Evolutionary conservation across 2,888 invertebrate genomes (phyloP).

Genomic region (Chrysolina americana): DNA sequence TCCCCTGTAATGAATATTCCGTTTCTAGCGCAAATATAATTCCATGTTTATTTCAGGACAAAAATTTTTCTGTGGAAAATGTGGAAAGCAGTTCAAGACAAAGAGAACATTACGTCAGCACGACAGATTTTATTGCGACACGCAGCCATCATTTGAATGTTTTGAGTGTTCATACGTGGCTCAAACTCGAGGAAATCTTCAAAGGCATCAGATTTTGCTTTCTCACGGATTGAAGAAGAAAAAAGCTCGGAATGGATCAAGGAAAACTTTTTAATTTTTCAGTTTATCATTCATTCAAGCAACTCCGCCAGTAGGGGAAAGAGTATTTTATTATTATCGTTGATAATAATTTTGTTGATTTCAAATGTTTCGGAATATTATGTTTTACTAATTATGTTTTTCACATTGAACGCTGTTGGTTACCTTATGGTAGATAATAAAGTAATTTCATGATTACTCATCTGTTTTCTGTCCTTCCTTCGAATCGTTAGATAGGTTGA

Average conservation of each 20-base stretch:
- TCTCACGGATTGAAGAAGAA: neutral
- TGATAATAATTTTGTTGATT: too few species aligned
- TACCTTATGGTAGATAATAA: too few species aligned
- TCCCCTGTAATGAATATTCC: neutral
- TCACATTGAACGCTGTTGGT: too few species aligned
- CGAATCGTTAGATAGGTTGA: too few species aligned
- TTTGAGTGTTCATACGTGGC: slow-evolving; percentile 72
- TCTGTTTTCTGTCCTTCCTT: too few species aligned
- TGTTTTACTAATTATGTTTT: too few species aligned
- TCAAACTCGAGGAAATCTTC: slow-evolving; percentile 3
- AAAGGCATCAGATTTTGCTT: slow-evolving; percentile 8
- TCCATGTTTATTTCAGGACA: neutral
- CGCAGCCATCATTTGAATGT: slow-evolving; percentile 72
- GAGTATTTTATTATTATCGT: too few species aligned
- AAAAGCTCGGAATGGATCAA: neutral
- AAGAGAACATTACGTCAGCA: slow-evolving; percentile 51
- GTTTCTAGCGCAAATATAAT: neutral
- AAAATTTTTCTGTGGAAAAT: slow-evolving; percentile 33
- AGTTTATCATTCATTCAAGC: neutral
- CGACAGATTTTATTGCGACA: slow-evolving; percentile 61
- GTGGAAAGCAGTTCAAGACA: slow-evolving; percentile 52
- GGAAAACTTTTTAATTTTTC: neutral
- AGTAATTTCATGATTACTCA: too few species aligned
- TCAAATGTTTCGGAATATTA: too few species aligned
- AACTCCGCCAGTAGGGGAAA: too few species aligned